Evolutionary conservation across 23 tunicate genomes (phyloP).

Genomic region (Pegea sp.): DNA sequence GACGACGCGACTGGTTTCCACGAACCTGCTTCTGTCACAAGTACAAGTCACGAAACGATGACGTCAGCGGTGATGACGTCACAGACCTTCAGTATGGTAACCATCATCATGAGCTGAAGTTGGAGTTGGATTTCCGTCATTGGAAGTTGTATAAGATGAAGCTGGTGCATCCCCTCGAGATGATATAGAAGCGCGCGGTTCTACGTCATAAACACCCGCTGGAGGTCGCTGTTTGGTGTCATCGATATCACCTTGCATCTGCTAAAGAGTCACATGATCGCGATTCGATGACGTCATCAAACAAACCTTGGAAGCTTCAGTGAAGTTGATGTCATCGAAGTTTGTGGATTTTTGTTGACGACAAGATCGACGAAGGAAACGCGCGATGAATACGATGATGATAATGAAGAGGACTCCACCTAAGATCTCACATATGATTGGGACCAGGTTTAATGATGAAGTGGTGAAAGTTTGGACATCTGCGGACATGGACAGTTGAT

Average conservation of each 20-base stretch:
- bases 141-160: conserved; percentile 10
- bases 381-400: conserved; percentile 7
- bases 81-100: conserved; percentile 78
- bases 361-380: conserved; percentile 21
- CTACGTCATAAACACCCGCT: conserved; percentile 9
- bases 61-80: too few species aligned
- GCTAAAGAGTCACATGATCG: too few species aligned
- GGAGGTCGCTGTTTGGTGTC: conserved; percentile 1
- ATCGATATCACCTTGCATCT: too few species aligned
- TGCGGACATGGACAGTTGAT: too few species aligned
- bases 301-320: too few species aligned
- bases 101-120: conserved; percentile 63
- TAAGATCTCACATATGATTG: conserved; percentile 13
- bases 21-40: background rate
- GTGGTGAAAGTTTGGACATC: too few species aligned
- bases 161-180: conserved; percentile 21
- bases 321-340: conserved; percentile 32
- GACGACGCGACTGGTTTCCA: too few species aligned
- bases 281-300: too few species aligned
- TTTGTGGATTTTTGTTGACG: conserved; percentile 56
- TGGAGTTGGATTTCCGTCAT: conserved; percentile 33
- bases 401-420: conserved; percentile 20
- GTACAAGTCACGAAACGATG: too few species aligned
- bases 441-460: too few species aligned
- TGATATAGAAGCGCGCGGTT: conserved; percentile 17